phyloP scores from a whole-genome alignment of 2,797 vertebrate species.

The Heliangelus exortis region DNA sequence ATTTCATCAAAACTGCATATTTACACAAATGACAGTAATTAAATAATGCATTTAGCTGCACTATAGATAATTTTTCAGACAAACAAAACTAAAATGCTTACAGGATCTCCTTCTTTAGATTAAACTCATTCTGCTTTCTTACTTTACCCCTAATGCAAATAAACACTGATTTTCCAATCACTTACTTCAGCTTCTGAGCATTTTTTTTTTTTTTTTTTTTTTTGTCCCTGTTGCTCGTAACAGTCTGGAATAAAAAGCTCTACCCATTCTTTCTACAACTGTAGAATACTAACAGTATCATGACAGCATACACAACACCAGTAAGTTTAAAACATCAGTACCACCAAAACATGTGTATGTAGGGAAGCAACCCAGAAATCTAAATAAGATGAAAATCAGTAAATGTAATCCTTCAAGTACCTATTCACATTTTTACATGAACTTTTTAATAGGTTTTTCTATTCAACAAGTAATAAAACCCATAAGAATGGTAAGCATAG shows the following conservation, averaged over 20 bases:
- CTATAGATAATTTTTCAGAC: not conserved
- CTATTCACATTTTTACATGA: not conserved
- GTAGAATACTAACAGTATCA: not conserved
- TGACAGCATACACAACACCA: not conserved
- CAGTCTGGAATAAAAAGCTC: not conserved
- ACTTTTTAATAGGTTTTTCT: not conserved
- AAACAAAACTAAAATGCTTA: not conserved
- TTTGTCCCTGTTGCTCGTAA: not conserved
- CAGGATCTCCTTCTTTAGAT: not conserved
- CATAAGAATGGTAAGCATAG: not conserved
- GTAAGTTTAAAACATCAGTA: not conserved
- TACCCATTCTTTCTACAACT: not conserved
- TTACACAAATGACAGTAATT: not conserved
- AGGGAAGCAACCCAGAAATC: not conserved
- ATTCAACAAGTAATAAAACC: not conserved
- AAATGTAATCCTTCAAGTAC: not conserved
- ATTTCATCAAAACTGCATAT: not conserved
- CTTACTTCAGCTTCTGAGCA: not conserved
- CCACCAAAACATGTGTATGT: accelerated
- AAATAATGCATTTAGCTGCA: not conserved
- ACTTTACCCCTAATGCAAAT: not conserved
- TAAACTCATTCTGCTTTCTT: not conserved
- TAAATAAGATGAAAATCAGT: not conserved
- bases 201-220: too few species aligned
- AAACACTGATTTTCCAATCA: not conserved